Base-by-base conservation (phyloP, 2,888 invertebrate species). In the Drosophila falleni region DNA sequence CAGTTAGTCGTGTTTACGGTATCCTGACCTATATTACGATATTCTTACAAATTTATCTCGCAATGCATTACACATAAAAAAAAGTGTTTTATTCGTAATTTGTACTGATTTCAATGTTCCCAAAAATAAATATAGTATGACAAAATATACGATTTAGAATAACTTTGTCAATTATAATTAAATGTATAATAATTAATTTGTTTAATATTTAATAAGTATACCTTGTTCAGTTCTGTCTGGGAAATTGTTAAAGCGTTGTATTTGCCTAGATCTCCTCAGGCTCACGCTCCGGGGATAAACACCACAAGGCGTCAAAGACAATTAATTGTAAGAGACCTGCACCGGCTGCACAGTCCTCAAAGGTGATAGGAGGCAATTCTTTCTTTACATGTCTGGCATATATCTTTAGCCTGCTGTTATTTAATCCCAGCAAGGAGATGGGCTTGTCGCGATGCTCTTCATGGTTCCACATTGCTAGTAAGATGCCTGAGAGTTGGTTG, bases 91-190 rank as follows among this genome's bases (percentile, higher is more conserved):
- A 37, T 6, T n/a, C 8, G 0, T 37, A 16, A 46, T 64, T 64
- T 75, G 77, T 84, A 84, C 75, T 81, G 75, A 78, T 58, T 56
- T 54, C 23, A 42, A 66, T 31, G 70, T 81, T 76, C 79, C 79
- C 75, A 54, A 47, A 46, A 61, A 51, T 74, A 74, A 74, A 73
- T 44, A 55, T 42, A 55, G 53, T 55, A 44, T 51, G n/a, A 23
- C n/a, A 51, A 51, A 37, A 10, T 31, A 9, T 31, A n/a, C n/a
- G n/a, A n/a, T 8, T 3, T 31, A 31, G 10, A 29, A 1, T 42
- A 42, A 13, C 10, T 11, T 16, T 41, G 19, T 16, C 10, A 5
- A 23, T 23, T 5, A 41, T 16, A 4, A 42, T 42, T 19, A 42
- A 16, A 16, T 11, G 2, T 37, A 6, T 37, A n/a, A 15, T 37